These are phyloP conservation scores for Tragelaphus imberbis DNA, from an alignment of 2,113 vertebrate genomes.

Conservation along the genomic window DNA sequence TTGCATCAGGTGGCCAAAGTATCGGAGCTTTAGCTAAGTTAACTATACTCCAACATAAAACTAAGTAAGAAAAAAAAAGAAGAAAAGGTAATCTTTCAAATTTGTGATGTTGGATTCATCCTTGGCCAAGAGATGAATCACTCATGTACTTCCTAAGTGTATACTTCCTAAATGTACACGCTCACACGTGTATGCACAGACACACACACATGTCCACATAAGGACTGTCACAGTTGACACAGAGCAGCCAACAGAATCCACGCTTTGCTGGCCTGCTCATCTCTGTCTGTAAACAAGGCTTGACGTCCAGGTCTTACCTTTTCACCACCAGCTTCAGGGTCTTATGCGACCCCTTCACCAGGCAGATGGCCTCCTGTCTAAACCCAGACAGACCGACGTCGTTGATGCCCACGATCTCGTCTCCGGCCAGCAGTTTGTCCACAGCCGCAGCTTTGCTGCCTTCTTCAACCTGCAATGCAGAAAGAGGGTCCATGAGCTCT, in stretches of 20 bases:
- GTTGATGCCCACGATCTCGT: constrained; percentile 96
- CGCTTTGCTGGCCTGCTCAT: fast-evolving
- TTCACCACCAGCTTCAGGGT: constrained; percentile 92
- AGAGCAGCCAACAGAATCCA: fast-evolving
- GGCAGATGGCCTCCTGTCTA: constrained; percentile 95
- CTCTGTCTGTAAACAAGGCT: not conserved
- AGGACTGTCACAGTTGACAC: fast-evolving
- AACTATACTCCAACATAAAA: not conserved
- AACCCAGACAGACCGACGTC: constrained; percentile 91
- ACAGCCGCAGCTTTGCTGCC: constrained; percentile 90
- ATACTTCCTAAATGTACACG: not conserved
- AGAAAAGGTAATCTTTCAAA: too few relatives aligned
- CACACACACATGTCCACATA: fast-evolving
- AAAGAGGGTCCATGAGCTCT: not conserved
- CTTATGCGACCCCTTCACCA: constrained; percentile 96
- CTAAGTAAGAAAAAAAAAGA: not conserved
- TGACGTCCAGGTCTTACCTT: constrained; percentile 82
- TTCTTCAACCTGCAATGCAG: constrained; percentile 90
- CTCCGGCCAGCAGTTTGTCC: constrained; percentile 91
- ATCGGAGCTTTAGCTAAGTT: not conserved
- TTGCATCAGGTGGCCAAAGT: too few relatives aligned
- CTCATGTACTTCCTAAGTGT: not conserved
- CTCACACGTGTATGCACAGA: fast-evolving
- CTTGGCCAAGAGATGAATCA: not conserved
- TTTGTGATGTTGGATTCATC: not conserved